Evolutionary conservation across 2,113 vertebrate species (phyloP).

Genomic region (Spizaetus ornatus): DNA sequence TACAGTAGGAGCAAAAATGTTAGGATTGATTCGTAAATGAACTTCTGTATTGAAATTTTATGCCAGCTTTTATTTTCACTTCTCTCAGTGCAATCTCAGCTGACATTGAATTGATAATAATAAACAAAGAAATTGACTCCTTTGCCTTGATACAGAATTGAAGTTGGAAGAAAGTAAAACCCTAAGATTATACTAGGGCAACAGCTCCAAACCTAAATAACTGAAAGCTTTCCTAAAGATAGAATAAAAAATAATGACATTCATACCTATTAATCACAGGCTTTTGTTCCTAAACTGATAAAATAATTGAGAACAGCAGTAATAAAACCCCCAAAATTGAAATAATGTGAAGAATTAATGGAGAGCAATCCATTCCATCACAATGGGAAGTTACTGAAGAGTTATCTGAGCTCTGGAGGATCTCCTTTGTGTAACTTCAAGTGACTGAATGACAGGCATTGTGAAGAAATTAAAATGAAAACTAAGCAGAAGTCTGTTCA

Average conservation of each 20-base stretch:
- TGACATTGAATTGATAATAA: not conserved
- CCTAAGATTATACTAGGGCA: not conserved
- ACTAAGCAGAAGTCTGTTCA: not conserved
- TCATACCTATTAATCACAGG: not conserved
- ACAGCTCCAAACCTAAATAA: not conserved
- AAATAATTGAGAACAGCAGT: not conserved
- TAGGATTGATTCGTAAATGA: not conserved
- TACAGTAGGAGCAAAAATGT: not conserved
- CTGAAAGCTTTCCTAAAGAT: not conserved
- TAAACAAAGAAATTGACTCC: not conserved
- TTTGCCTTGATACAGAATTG: not conserved
- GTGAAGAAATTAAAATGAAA: constrained; percentile 24
- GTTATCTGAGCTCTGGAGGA: not conserved
- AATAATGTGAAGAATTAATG: not conserved
- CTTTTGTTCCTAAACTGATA: not conserved
- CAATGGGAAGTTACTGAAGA: not conserved
- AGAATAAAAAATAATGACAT: not conserved
- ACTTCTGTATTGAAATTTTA: not conserved
- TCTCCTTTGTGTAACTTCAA: not conserved
- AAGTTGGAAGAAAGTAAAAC: not conserved
- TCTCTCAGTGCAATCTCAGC: not conserved
- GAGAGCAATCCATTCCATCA: not conserved
- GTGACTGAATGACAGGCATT: not conserved
- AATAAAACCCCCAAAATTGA: not conserved
- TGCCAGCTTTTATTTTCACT: not conserved